Evolutionary conservation across 1,140 invertebrate genomes (phyloP).

Genomic region (Galendromus occidentalis): DNA sequence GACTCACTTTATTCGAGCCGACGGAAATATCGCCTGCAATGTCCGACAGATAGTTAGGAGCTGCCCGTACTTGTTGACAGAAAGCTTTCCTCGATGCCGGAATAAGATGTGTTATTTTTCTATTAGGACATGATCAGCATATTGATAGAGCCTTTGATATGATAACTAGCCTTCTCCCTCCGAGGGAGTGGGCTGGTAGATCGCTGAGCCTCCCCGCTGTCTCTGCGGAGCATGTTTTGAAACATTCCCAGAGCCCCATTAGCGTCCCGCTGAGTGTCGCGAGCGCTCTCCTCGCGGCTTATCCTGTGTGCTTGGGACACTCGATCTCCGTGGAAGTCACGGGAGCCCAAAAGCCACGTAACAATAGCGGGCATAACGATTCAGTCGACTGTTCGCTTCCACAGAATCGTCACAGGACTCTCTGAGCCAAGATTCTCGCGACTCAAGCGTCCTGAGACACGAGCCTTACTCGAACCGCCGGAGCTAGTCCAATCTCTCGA

Average conservation of each 20-base stretch:
- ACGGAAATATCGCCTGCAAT: no score
- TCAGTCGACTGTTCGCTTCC: neutral
- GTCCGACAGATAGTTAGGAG: no score
- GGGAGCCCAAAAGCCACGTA: neutral
- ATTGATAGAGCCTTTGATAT: no score
- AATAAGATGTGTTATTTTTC: no score
- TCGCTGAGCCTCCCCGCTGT: no score
- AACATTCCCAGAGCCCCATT: slow-evolving; percentile 10
- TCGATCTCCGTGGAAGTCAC: slow-evolving; percentile 1
- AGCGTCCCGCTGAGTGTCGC: neutral
- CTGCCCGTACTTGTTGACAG: no score
- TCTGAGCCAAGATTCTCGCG: neutral
- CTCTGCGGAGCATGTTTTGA: neutral
- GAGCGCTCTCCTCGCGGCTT: neutral
- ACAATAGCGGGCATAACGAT: neutral
- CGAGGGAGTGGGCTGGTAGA: no score
- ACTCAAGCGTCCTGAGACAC: neutral
- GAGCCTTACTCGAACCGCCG: neutral
- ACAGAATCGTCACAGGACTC: neutral
- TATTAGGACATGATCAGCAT: no score
- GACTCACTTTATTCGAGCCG: no score
- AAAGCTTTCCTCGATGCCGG: no score
- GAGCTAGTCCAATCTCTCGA: neutral
- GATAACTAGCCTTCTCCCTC: no score
- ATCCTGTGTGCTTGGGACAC: neutral